Evolutionary conservation across 2,888 invertebrate species (phyloP).

Genomic region (Drosophila nr. perissopoda): DNA sequence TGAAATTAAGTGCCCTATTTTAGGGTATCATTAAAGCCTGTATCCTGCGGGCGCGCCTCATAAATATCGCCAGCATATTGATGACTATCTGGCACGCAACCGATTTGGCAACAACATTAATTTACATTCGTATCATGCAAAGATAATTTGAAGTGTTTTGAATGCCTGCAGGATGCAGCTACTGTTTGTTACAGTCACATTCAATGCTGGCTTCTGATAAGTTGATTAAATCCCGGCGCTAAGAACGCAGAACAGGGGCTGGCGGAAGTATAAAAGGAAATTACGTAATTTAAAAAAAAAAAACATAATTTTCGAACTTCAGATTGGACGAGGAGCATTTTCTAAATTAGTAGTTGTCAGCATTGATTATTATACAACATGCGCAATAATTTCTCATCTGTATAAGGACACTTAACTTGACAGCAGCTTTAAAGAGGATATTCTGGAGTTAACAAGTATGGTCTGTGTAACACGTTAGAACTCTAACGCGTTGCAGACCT

Average conservation of each 20-base stretch:
- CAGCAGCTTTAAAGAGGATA: background rate
- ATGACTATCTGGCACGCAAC: slow-evolving; percentile 77
- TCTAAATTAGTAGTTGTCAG: background rate
- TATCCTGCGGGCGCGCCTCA: slow-evolving; percentile 81
- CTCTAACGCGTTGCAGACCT: background rate
- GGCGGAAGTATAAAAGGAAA: background rate
- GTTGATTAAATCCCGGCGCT: slow-evolving; percentile 17
- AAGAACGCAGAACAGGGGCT: background rate
- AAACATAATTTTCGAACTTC: background rate
- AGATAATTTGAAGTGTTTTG: slow-evolving; percentile 79
- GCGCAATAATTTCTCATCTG: background rate
- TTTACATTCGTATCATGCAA: slow-evolving; percentile 29
- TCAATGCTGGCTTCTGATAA: slow-evolving; percentile 22
- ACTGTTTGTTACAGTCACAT: slow-evolving; percentile 44
- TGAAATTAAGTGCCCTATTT: slow-evolving; percentile 76
- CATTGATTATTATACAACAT: background rate
- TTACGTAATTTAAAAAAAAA: too few relatives aligned
- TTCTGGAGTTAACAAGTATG: background rate
- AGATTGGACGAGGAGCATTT: background rate
- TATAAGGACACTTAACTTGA: background rate
- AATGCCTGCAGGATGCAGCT: slow-evolving; percentile 54
- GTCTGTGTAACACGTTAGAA: background rate
- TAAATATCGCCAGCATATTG: slow-evolving; percentile 80
- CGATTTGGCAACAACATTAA: slow-evolving; percentile 37
- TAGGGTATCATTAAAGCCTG: slow-evolving; percentile 79